Conservation (phyloP, 2,797 vertebrate genomes). For the Tokudaia tokunoshimensis region DNA sequence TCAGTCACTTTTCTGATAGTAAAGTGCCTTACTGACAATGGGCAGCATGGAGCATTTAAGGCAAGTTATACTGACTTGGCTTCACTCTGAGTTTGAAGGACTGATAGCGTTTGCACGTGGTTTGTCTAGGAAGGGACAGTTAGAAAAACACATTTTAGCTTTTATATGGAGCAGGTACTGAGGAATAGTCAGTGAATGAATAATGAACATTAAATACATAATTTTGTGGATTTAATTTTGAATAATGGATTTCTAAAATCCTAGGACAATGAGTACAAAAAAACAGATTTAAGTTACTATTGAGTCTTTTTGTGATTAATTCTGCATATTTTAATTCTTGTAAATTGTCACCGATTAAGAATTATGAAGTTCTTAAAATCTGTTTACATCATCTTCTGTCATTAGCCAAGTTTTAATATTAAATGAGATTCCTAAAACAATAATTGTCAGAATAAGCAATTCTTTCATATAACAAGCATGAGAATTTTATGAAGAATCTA, state of each 20-base stretch:
- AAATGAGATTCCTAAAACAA: slow-evolving; percentile 38
- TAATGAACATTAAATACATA: not conserved
- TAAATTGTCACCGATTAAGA: slow-evolving; percentile 3
- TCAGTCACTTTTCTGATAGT: not conserved
- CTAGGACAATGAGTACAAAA: not conserved
- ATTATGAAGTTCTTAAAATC: slow-evolving; percentile 40
- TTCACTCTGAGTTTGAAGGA: not conserved
- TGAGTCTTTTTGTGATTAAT: not conserved
- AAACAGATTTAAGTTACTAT: slow-evolving; percentile 28
- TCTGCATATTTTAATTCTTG: slow-evolving; percentile 26
- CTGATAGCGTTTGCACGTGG: not conserved
- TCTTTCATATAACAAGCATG: slow-evolving; percentile 52
- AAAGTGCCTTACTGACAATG: not conserved
- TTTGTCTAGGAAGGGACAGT: not conserved
- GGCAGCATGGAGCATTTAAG: not conserved
- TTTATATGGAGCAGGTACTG: not conserved
- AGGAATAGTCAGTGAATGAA: slow-evolving; percentile 15
- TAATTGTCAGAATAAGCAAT: slow-evolving; percentile 60
- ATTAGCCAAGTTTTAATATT: slow-evolving; percentile 42
- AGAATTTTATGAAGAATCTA: slow-evolving; percentile 64
- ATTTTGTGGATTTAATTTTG: not conserved
- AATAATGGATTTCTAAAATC: not conserved
- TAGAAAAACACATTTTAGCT: not conserved
- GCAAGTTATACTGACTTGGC: not conserved
- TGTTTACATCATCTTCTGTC: not conserved